Evolutionary conservation across 2,888 invertebrate species (phyloP).

Genomic region (Alloscopus bannaensis): DNA sequence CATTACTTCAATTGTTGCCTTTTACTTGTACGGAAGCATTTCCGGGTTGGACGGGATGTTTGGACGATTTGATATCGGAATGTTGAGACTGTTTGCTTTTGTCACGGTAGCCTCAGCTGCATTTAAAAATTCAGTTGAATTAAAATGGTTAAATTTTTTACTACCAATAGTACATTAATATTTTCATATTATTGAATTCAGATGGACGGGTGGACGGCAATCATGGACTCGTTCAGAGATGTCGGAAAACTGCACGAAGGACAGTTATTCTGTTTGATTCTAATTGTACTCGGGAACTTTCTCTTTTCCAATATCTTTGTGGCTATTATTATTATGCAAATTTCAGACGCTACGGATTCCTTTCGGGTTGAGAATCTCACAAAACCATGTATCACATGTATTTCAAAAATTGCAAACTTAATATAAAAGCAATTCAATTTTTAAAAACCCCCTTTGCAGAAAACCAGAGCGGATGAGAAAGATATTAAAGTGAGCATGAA

Average conservation of each 20-base stretch:
- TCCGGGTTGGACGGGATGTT: slow-evolving; percentile 33
- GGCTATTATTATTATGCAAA: slow-evolving; percentile 73
- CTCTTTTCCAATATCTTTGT: slow-evolving; percentile 72
- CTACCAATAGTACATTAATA: slow-evolving; percentile 8
- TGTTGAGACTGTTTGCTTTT: slow-evolving; percentile 67
- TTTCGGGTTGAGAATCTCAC: too few species aligned
- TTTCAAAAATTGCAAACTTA: neutral
- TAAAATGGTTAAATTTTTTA: too few species aligned
- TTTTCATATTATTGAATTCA: slow-evolving; percentile 24
- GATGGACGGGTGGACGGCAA: slow-evolving; percentile 72
- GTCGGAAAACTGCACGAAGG: slow-evolving; percentile 38
- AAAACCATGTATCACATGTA: too few species aligned
- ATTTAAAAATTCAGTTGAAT: too few species aligned
- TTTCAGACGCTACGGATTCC: slow-evolving; percentile 71
- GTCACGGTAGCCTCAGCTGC: slow-evolving; percentile 68
- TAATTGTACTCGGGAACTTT: slow-evolving; percentile 72
- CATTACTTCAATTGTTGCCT: slow-evolving; percentile 70
- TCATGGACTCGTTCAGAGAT: slow-evolving; percentile 58
- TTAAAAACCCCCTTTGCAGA: slow-evolving; percentile 27
- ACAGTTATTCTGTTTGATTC: slow-evolving; percentile 65
- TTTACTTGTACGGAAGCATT: slow-evolving; percentile 63
- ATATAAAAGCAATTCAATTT: neutral
- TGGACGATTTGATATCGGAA: slow-evolving; percentile 67
- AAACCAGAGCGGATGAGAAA: slow-evolving; percentile 52
- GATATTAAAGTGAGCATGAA: slow-evolving; percentile 64